phyloP scores from a whole-genome alignment of 1,140 invertebrate species.

The Dreissena rostriformis region DNA sequence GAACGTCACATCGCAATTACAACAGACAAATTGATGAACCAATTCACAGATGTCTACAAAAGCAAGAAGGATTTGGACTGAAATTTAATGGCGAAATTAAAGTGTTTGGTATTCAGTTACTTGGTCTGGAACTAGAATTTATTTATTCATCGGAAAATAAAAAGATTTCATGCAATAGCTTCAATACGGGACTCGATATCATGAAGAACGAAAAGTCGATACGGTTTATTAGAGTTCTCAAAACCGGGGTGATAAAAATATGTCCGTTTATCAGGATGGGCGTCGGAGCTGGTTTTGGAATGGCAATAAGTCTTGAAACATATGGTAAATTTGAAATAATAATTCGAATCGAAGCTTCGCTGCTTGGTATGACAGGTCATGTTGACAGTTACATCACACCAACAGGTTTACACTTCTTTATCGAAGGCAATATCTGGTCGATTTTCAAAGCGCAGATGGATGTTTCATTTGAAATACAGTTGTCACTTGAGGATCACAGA shows the following conservation, averaged over 20 bases:
- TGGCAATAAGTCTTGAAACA: not conserved
- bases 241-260: not conserved
- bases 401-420: conserved; percentile 19
- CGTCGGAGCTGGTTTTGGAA: conserved; percentile 15
- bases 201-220: conserved; percentile 15
- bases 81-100: not conserved
- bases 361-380: conserved; percentile 25
- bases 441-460: conserved; percentile 27
- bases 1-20: not conserved
- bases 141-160: not conserved
- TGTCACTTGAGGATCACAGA: not conserved
- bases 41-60: not conserved
- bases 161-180: not conserved
- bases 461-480: conserved; percentile 2
- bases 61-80: not conserved
- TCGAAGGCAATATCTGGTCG: conserved; percentile 44
- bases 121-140: not conserved
- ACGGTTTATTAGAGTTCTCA: not conserved
- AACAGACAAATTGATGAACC: not conserved
- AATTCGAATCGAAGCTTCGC: not conserved
- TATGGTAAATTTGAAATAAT: conserved; percentile 18
- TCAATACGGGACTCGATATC: not conserved
- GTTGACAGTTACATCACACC: conserved; percentile 7
- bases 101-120: not conserved
- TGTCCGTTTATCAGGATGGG: not conserved